These are phyloP conservation scores for Metallyticus violacea DNA, from an alignment of 2,888 invertebrate genomes.

Conservation along the genomic window DNA sequence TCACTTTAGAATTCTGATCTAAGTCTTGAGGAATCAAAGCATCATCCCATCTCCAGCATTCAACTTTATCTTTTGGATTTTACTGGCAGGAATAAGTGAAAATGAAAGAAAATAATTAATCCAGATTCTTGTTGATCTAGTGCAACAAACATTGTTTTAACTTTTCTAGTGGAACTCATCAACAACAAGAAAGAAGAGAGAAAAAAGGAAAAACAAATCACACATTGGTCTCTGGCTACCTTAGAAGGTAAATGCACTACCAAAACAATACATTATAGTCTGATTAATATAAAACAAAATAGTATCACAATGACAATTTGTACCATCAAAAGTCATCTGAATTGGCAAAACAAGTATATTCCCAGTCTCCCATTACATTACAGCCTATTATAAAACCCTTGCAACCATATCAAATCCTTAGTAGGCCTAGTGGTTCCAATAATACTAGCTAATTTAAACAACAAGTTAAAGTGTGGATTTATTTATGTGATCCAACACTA, in stretches of 20 bases:
- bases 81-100: constrained; percentile 16
- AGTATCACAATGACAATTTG: constrained; percentile 36
- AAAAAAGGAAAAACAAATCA: constrained; percentile 20
- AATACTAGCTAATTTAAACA: constrained; percentile 30
- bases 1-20: neutral
- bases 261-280: constrained; percentile 32
- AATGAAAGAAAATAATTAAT: constrained; percentile 20
- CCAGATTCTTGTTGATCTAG: constrained; percentile 28
- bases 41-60: neutral
- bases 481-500: constrained; percentile 26
- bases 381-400: constrained; percentile 31
- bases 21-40: neutral
- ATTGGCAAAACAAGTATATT: constrained; percentile 31
- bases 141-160: constrained; percentile 30
- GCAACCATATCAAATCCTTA: constrained; percentile 23
- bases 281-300: constrained; percentile 34
- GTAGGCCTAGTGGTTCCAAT: constrained; percentile 25
- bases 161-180: constrained; percentile 25
- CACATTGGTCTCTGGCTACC: constrained; percentile 32
- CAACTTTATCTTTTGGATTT: neutral
- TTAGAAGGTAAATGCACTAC: constrained; percentile 31
- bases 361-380: constrained; percentile 31
- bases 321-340: constrained; percentile 35
- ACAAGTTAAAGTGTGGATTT: constrained; percentile 29
- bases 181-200: constrained; percentile 17